These are phyloP conservation scores for Corbicula japonica DNA, from an alignment of 2,888 invertebrate species.

Conservation along the genomic window DNA sequence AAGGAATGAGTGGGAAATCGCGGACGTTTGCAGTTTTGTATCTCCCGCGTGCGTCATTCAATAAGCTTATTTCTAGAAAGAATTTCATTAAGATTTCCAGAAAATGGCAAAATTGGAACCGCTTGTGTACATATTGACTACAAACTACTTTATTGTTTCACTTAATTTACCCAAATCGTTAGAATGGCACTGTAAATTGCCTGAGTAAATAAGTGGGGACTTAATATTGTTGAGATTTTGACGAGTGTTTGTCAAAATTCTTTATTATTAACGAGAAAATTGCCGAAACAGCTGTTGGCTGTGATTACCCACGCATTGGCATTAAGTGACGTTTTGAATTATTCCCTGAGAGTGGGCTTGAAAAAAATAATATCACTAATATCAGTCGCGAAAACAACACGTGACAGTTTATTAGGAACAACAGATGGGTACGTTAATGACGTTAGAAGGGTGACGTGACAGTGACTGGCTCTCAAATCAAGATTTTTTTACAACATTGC, in stretches of 20 bases:
- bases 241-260: slow-evolving; percentile 28
- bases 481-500: no score
- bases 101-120: slow-evolving; percentile 11
- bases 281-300: slow-evolving; percentile 28
- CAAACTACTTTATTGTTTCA: slow-evolving; percentile 25
- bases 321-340: no score
- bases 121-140: slow-evolving; percentile 32
- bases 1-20: neutral
- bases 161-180: slow-evolving; percentile 1
- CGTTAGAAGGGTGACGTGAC: no score
- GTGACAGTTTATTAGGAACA: no score
- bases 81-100: slow-evolving; percentile 16
- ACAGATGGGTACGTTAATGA: no score
- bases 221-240: slow-evolving; percentile 5
- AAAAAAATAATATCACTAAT: no score
- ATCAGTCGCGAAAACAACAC: no score
- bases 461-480: no score
- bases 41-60: slow-evolving; percentile 18
- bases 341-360: no score
- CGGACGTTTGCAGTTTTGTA: neutral
- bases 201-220: slow-evolving; percentile 17
- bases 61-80: slow-evolving; percentile 11
- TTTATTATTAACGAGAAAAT: neutral
- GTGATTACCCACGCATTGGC: no score
- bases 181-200: slow-evolving; percentile 9